A percentile compares a stretch with the other conserved stretches of the same genome.
phyloP scores from a whole-genome alignment of 2,797 vertebrate species.

The Lepilemur septentrionalis region DNA sequence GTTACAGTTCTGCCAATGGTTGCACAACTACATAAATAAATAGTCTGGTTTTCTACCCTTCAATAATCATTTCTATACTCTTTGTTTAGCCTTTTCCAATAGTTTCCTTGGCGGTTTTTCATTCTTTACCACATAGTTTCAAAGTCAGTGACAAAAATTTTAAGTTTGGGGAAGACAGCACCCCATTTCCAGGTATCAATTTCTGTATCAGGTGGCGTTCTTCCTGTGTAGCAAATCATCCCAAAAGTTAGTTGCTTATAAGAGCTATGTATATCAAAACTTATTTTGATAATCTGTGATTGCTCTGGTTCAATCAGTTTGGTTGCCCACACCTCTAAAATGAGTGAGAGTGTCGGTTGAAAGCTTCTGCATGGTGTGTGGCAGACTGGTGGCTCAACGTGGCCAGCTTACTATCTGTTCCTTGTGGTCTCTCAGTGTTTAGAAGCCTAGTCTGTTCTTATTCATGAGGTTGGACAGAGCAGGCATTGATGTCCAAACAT shows the following conservation, averaged over 20 bases:
- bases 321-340: not conserved
- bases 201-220: not conserved
- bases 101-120: not conserved
- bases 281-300: not conserved
- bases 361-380: not conserved
- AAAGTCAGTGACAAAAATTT: not conserved
- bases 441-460: not conserved
- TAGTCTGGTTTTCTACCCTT: not conserved
- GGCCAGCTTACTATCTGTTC: not conserved
- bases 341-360: no score
- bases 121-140: not conserved
- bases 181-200: not conserved
- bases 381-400: not conserved
- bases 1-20: not conserved
- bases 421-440: not conserved
- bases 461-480: not conserved
- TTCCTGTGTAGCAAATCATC: not conserved
- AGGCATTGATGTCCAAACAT: rapidly evolving
- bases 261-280: not conserved
- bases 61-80: not conserved
- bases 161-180: not conserved
- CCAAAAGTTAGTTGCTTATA: not conserved
- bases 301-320: not conserved
- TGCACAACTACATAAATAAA: not conserved
- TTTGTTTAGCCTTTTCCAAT: not conserved